A percentile compares a stretch with the other conserved stretches of the same genome.
phyloP scores from a whole-genome alignment of 2,888 invertebrate species.

The Agrochola lychnidis region DNA sequence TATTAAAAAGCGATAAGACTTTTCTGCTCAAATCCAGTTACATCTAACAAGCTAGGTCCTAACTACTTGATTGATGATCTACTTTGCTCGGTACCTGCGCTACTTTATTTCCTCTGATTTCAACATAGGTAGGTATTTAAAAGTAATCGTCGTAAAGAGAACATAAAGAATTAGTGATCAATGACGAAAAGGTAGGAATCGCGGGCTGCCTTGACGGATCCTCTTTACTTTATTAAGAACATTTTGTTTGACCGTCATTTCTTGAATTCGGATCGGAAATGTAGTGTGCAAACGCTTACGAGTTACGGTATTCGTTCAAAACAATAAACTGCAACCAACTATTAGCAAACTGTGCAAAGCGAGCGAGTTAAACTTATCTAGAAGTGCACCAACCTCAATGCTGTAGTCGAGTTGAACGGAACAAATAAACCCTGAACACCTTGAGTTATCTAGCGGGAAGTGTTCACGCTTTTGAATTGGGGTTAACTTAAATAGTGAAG shows the following conservation, averaged over 20 bases:
- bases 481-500: not conserved
- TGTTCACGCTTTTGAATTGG: not conserved
- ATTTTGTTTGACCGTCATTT: too few species aligned
- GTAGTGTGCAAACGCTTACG: too few species aligned
- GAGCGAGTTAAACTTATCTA: not conserved
- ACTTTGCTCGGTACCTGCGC: not conserved
- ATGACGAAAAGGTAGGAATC: too few species aligned
- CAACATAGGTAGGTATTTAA: not conserved
- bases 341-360: not conserved
- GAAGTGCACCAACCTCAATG: not conserved
- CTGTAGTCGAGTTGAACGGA: not conserved
- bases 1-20: not conserved
- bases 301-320: too few species aligned
- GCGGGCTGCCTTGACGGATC: too few species aligned
- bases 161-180: too few species aligned
- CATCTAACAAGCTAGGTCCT: not conserved
- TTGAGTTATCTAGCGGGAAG: slow-evolving; percentile 1
- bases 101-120: not conserved
- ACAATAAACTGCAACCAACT: not conserved
- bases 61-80: not conserved
- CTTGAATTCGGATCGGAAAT: too few species aligned
- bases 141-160: not conserved
- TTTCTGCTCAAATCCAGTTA: not conserved
- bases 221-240: too few species aligned
- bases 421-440: not conserved